Conservation (phyloP, 2,113 vertebrate genomes). For the Chionis minor region DNA sequence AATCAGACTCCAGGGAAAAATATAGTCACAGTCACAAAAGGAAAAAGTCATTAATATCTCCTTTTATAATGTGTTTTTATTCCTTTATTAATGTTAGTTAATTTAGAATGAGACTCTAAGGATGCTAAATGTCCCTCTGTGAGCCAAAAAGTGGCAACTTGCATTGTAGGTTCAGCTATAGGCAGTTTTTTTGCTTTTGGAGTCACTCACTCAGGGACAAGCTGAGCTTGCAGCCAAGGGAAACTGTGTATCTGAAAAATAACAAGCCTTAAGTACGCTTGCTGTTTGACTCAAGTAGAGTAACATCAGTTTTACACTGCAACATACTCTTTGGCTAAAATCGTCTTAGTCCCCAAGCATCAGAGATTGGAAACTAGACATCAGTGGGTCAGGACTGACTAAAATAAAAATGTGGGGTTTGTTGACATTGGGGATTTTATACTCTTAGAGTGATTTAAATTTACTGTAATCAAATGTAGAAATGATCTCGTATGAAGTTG, state of each 20-base stretch:
- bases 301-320: neutral
- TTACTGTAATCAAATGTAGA: neutral
- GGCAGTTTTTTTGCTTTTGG: neutral
- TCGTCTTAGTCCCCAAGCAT: neutral
- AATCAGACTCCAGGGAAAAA: neutral
- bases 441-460: neutral
- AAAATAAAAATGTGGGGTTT: neutral
- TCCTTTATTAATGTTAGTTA: conserved; percentile 3
- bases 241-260: neutral
- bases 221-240: neutral
- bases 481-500: neutral
- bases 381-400: neutral
- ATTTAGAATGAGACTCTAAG: neutral
- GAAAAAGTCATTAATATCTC: neutral
- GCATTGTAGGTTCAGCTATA: neutral
- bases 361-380: neutral
- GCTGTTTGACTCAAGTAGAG: neutral
- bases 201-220: neutral
- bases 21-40: neutral
- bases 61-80: neutral
- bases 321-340: neutral
- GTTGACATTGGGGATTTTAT: neutral
- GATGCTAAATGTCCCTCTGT: neutral
- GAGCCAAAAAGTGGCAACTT: neutral
- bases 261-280: neutral